Percentiles rank a stretch among this genome's conserved stretches.
These are phyloP conservation scores for Mastomys natalensis DNA, from an alignment of 2,113 vertebrate species.

Conservation along the genomic window DNA sequence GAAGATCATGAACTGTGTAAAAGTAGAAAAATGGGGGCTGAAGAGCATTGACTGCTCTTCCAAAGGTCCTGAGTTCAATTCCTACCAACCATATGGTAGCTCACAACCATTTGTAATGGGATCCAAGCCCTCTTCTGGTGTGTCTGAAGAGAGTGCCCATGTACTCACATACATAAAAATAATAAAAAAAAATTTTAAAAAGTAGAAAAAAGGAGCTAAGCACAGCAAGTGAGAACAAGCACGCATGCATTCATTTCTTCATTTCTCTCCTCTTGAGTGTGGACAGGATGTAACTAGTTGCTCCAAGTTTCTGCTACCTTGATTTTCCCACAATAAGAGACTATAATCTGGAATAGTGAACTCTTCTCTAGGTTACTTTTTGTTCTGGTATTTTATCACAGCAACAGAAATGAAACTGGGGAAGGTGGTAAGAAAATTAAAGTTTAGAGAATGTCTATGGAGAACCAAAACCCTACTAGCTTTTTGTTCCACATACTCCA, in stretches of 20 bases:
- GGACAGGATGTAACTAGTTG: too few species aligned
- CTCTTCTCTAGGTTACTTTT: background rate
- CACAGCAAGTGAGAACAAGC: too few species aligned
- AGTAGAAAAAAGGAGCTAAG: background rate
- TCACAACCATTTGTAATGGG: too few species aligned
- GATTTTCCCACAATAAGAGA: background rate
- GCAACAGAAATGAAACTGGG: background rate
- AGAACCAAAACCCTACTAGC: conserved; percentile 24
- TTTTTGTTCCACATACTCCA: conserved; percentile 26
- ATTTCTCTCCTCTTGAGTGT: background rate
- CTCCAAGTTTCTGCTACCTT: background rate
- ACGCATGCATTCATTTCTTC: background rate
- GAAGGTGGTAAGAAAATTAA: background rate
- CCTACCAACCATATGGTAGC: too few species aligned
- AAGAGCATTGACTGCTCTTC: too few species aligned
- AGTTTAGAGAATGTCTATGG: background rate
- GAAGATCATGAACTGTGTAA: background rate
- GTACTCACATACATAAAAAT: too few species aligned
- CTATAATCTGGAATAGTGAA: background rate
- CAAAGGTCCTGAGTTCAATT: too few species aligned
- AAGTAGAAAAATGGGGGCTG: too few species aligned
- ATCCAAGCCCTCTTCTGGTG: too few species aligned
- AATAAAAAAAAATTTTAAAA: too few species aligned
- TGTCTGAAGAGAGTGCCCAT: too few species aligned
- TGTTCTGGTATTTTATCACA: background rate